phyloP scores from a whole-genome alignment of 92 coral and sea anemone genomes.

The Parazoanthus darwini region DNA sequence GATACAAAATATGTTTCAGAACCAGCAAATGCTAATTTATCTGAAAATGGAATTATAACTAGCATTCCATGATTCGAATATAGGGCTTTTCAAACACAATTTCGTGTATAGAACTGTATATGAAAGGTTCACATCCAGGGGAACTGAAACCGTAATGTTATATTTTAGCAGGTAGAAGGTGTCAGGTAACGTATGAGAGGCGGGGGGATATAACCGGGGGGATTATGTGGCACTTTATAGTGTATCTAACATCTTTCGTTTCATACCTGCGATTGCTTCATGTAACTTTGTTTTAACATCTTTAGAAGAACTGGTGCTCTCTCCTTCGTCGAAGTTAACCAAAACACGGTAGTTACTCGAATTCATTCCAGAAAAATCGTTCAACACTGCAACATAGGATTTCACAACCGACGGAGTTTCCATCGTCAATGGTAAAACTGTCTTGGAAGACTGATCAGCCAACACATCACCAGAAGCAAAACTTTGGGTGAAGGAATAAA shows the following conservation, averaged over 20 bases:
- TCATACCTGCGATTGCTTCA: conserved; percentile 18
- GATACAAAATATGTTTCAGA: too few species aligned
- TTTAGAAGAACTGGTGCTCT: background rate
- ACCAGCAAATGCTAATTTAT: too few species aligned
- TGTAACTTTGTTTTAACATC: background rate
- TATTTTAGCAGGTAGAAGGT: too few species aligned
- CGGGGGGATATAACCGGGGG: too few species aligned
- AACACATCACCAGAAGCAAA: background rate
- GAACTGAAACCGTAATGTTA: too few species aligned
- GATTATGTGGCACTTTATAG: background rate
- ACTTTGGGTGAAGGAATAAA: background rate
- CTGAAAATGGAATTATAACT: too few species aligned
- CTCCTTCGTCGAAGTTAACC: background rate
- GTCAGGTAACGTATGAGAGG: too few species aligned
- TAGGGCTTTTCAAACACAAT: too few species aligned
- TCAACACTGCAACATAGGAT: background rate
- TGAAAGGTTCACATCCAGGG: too few species aligned
- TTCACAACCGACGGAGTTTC: background rate
- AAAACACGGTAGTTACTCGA: conserved; percentile 11
- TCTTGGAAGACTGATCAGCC: background rate
- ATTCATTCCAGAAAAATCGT: background rate
- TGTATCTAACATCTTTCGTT: background rate
- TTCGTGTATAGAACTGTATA: too few species aligned
- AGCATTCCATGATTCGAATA: too few species aligned
- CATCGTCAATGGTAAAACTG: background rate